Evolutionary conservation across 2,888 invertebrate genomes (phyloP).

Genomic region (Deilephila elpenor): DNA sequence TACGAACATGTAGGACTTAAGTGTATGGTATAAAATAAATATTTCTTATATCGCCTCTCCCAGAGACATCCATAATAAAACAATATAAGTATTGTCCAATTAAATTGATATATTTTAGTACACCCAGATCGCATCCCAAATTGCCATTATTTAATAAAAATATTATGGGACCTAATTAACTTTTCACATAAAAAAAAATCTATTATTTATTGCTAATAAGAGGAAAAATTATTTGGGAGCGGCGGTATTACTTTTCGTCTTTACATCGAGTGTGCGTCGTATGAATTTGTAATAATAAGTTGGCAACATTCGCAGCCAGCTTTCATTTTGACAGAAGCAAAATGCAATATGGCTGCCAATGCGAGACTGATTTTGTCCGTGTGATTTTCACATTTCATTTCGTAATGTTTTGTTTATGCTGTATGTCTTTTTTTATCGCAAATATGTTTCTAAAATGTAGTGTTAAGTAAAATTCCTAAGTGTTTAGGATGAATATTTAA

Average conservation of each 20-base stretch:
- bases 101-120: background rate
- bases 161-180: background rate
- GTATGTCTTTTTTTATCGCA: conserved; percentile 44
- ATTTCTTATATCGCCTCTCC: background rate
- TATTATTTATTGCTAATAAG: background rate
- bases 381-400: conserved; percentile 47
- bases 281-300: conserved; percentile 41
- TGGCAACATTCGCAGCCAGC: conserved; percentile 63
- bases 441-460: conserved; percentile 46
- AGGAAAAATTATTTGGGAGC: background rate
- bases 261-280: conserved; percentile 17
- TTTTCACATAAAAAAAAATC: background rate
- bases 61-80: background rate
- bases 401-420: conserved; percentile 36
- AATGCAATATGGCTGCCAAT: conserved; percentile 62
- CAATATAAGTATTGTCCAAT: background rate
- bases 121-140: too few relatives aligned
- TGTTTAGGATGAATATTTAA: conserved; percentile 37
- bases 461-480: conserved; percentile 46
- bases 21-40: background rate
- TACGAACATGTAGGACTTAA: conserved; percentile 10
- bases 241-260: background rate
- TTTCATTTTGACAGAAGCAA: conserved; percentile 48
- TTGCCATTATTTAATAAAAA: too few relatives aligned
- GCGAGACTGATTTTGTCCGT: conserved; percentile 60